Conservation (phyloP, 1,140 invertebrate genomes). For the Propsilocerus akamusi region DNA sequence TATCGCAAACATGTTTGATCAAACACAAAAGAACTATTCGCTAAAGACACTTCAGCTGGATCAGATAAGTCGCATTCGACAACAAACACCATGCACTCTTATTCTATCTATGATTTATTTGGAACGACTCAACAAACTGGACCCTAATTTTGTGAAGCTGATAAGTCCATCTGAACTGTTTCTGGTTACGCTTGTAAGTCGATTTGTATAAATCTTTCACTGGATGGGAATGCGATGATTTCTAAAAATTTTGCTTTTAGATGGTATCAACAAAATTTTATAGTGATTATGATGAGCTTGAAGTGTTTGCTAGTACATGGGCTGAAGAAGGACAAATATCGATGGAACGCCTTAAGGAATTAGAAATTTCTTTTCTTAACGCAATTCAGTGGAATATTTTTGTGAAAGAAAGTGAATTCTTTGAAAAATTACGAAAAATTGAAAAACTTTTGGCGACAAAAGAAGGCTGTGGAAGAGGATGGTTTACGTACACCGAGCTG, state of each 20-base stretch:
- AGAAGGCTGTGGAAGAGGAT: not conserved
- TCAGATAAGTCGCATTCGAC: not conserved
- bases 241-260: not conserved
- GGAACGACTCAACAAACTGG: not conserved
- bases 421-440: not conserved
- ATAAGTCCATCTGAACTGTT: not conserved
- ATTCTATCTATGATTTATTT: not conserved
- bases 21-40: not conserved
- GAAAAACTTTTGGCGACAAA: not conserved
- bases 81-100: not conserved
- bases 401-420: not conserved
- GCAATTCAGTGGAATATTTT: not conserved
- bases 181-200: not conserved
- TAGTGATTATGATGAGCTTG: not conserved
- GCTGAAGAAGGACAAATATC: not conserved
- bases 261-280: not conserved
- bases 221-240: not conserved
- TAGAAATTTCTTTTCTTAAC: not conserved
- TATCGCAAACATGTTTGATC: not conserved
- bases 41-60: not conserved
- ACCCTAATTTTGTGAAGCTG: not conserved
- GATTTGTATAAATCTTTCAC: not conserved
- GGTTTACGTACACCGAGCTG: not conserved
- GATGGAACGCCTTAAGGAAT: not conserved
- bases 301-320: not conserved